Conservation (phyloP, 2,113 vertebrate species). For the Tor tambroides region DNA sequence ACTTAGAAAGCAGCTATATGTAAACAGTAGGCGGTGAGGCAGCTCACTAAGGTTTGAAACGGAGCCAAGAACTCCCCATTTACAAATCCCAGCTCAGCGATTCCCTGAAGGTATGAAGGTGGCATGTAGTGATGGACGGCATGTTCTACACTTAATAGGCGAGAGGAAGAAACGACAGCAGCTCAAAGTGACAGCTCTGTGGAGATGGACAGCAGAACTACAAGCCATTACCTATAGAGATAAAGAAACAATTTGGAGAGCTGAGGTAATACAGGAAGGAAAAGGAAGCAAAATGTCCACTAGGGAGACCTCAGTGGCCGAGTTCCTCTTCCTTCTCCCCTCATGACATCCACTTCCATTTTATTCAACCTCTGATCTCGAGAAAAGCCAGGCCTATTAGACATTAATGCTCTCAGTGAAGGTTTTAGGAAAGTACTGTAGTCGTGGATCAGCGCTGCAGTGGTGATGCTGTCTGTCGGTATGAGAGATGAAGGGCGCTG, state of each 20-base stretch:
- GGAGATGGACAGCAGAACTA: constrained; percentile 6
- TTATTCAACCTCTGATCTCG: not conserved
- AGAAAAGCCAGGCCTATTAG: not conserved
- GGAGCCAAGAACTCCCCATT: not conserved
- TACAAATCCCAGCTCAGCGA: not conserved
- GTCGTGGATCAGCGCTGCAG: constrained; percentile 5
- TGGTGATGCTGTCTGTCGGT: not conserved
- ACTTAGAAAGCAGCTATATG: not conserved
- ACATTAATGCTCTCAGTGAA: constrained; percentile 28
- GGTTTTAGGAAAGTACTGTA: constrained; percentile 8
- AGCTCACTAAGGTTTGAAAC: not conserved
- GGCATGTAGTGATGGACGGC: not conserved
- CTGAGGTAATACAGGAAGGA: not conserved
- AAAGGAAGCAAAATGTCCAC: not conserved
- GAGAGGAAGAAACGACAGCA: not conserved
- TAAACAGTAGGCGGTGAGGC: not conserved
- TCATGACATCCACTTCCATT: not conserved
- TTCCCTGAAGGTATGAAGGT: constrained; percentile 10
- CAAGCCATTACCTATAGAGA: not conserved
- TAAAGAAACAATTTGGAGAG: not conserved
- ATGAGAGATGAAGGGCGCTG: constrained; percentile 32
- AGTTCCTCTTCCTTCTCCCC: too few species aligned
- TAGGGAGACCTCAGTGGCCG: not conserved
- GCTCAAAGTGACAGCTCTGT: constrained; percentile 37
- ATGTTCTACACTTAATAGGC: not conserved